Evolutionary conservation across 2,113 vertebrate genomes (phyloP).

Genomic region (Pygoscelis antarcticus): DNA sequence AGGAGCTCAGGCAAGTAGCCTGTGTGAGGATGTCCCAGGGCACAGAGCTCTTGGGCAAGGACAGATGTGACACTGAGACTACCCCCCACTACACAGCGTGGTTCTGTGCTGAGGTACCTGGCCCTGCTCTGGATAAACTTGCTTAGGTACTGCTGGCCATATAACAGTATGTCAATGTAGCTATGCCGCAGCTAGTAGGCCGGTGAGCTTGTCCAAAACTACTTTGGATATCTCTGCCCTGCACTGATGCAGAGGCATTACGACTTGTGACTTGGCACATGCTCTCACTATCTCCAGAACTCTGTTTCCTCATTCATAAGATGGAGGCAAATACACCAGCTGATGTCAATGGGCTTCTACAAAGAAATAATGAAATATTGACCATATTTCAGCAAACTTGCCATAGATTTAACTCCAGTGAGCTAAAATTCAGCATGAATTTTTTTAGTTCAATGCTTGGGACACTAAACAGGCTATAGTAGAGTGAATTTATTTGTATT

Average conservation of each 20-base stretch:
- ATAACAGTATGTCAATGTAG: fast-evolving
- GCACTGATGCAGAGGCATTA: neutral
- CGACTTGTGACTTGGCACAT: fast-evolving
- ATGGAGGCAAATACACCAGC: neutral
- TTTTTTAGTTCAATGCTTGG: neutral
- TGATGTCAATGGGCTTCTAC: neutral
- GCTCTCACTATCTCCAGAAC: neutral
- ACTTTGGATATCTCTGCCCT: neutral
- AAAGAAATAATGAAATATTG: neutral
- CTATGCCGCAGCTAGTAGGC: neutral
- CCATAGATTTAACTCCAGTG: neutral
- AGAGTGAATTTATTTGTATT: neutral
- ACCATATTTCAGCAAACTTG: neutral
- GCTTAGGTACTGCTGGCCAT: neutral
- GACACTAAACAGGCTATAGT: neutral
- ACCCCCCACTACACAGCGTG: fast-evolving
- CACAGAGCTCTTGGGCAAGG: neutral
- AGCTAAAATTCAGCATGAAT: neutral
- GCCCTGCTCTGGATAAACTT: neutral
- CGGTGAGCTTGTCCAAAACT: neutral
- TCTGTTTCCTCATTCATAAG: neutral
- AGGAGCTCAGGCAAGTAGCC: neutral
- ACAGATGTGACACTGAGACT: neutral
- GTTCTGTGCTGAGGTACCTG: neutral
- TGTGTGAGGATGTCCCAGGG: neutral